Conservation (phyloP, 2,888 invertebrate genomes). For the Catocala sponsa region DNA sequence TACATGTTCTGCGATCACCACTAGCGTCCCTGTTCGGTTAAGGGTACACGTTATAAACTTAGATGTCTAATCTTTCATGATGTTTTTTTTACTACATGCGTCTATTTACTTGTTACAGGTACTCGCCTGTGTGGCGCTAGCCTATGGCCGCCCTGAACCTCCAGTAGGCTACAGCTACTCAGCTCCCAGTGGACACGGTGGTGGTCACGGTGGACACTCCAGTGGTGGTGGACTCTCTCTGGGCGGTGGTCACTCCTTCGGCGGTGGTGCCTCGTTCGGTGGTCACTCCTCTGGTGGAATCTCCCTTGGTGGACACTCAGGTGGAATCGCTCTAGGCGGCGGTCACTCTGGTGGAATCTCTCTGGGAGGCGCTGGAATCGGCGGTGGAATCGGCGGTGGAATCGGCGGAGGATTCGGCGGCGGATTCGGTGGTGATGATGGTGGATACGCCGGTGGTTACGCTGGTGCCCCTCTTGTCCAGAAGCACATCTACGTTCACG, state of each 20-base stretch:
- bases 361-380: conserved; percentile 49
- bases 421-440: conserved; percentile 71
- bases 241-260: conserved; percentile 62
- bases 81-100: not conserved
- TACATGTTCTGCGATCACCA: conserved; percentile 6
- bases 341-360: conserved; percentile 42
- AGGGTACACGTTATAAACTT: conserved; percentile 3
- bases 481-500: conserved; percentile 96
- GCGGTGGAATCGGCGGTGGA: conserved; percentile 46
- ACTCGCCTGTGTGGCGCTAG: conserved; percentile 83
- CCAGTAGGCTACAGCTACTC: conserved; percentile 85
- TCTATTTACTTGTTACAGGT: conserved; percentile 68
- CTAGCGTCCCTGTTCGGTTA: conserved; percentile 4
- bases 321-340: conserved; percentile 52
- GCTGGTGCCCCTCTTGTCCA: conserved; percentile 91
- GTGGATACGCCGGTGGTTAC: conserved; percentile 80
- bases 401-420: conserved; percentile 57
- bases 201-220: conserved; percentile 37
- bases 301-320: conserved; percentile 58
- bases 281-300: conserved; percentile 62
- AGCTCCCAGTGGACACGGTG: conserved; percentile 61
- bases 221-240: conserved; percentile 49
- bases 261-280: conserved; percentile 53
- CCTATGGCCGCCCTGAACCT: conserved; percentile 83
- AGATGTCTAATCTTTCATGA: not conserved